These are phyloP conservation scores for Aleiodes testaceus DNA, from an alignment of 2,888 invertebrate genomes.

Conservation along the genomic window DNA sequence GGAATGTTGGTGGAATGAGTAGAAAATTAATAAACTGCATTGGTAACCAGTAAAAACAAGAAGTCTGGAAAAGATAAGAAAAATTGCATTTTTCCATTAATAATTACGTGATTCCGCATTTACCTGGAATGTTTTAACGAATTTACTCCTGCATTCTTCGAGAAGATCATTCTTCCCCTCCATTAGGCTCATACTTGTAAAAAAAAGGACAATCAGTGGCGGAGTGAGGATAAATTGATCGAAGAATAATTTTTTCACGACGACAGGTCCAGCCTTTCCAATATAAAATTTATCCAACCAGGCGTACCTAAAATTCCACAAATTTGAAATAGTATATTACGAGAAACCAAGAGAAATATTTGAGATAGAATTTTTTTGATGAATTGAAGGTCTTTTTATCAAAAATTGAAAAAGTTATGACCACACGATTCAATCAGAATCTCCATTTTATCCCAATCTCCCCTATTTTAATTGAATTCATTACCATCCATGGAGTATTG, in stretches of 20 bases:
- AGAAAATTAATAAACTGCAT: slow-evolving; percentile 86
- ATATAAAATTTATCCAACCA: slow-evolving; percentile 82
- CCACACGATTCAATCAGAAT: too few species aligned
- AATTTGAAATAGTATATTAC: slow-evolving; percentile 27
- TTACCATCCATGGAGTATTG: slow-evolving; percentile 65
- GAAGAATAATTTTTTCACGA: slow-evolving; percentile 81
- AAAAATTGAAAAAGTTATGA: too few species aligned
- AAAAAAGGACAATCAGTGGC: slow-evolving; percentile 81
- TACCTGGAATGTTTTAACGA: slow-evolving; percentile 77
- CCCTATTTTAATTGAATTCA: slow-evolving; percentile 23
- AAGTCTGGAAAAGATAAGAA: slow-evolving; percentile 75
- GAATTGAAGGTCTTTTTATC: too few species aligned
- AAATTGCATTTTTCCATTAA: slow-evolving; percentile 10
- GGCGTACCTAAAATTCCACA: slow-evolving; percentile 79
- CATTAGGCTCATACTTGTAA: slow-evolving; percentile 82
- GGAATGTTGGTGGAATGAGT: slow-evolving; percentile 80
- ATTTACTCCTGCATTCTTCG: slow-evolving; percentile 82
- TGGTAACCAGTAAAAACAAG: slow-evolving; percentile 89
- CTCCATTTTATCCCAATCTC: too few species aligned
- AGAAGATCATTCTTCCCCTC: slow-evolving; percentile 82
- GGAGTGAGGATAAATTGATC: slow-evolving; percentile 88
- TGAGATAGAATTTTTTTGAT: slow-evolving; percentile 36
- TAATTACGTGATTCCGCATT: slow-evolving; percentile 13
- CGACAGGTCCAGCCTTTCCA: slow-evolving; percentile 78
- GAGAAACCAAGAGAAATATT: neutral